A percentile compares a stretch with the other conserved stretches of the same genome.
phyloP scores from a whole-genome alignment of 92 coral and sea anemone genomes.

The Plumapathes pennacea region DNA sequence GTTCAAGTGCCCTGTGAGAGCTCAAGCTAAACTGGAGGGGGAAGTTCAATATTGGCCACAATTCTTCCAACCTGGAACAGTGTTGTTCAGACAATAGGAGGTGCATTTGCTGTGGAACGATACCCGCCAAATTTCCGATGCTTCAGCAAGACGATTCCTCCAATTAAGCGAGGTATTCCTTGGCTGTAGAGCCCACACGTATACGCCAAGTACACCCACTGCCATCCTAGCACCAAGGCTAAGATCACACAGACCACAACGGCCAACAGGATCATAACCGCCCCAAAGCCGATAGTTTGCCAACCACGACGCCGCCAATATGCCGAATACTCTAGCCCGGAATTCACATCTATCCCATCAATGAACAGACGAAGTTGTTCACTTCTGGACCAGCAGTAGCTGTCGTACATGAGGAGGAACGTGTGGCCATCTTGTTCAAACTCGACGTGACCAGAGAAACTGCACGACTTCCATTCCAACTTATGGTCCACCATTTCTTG shows the following conservation, averaged over 20 bases:
- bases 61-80: too few species aligned
- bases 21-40: too few species aligned
- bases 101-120: too few species aligned
- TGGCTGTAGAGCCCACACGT: too few species aligned
- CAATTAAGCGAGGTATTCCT: too few species aligned
- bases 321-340: conserved; percentile 61
- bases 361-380: conserved; percentile 68
- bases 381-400: conserved; percentile 36
- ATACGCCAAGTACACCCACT: too few species aligned
- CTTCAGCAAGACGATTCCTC: too few species aligned
- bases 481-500: conserved; percentile 35
- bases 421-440: conserved; percentile 75
- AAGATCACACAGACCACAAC: conserved; percentile 50
- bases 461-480: conserved; percentile 63
- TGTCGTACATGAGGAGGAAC: conserved; percentile 59
- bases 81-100: too few species aligned
- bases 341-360: conserved; percentile 67
- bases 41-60: too few species aligned
- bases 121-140: too few species aligned
- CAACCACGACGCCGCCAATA: conserved; percentile 69
- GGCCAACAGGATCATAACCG: conserved; percentile 37
- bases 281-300: conserved; percentile 33
- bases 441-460: conserved; percentile 64
- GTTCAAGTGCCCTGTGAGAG: too few species aligned
- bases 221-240: conserved; percentile 22